phyloP scores from a whole-genome alignment of 2,888 invertebrate species.

The Electrophaes corylata region DNA sequence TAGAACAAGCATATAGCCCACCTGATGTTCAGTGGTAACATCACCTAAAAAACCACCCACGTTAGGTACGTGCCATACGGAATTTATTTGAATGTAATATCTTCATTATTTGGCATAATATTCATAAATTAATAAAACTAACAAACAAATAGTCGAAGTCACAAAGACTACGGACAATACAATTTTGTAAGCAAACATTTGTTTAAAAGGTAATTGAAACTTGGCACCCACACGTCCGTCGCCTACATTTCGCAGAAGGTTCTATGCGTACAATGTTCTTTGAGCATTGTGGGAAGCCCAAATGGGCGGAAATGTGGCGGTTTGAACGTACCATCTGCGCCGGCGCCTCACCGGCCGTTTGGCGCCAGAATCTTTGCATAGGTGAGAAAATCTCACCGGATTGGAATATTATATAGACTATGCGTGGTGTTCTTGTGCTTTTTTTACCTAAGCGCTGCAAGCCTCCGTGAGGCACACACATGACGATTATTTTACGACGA shows the following conservation, averaged over 20 bases:
- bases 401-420: conserved; percentile 44
- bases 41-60: too few species aligned
- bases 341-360: conserved; percentile 65
- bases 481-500: too few species aligned
- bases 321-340: conserved; percentile 58
- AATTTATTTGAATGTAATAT: neutral
- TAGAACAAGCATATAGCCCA: too few species aligned
- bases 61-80: too few species aligned
- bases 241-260: conserved; percentile 75
- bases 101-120: neutral
- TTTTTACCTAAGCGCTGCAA: conserved; percentile 40
- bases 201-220: conserved; percentile 68
- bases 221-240: conserved; percentile 61
- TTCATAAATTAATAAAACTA: neutral
- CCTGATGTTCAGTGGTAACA: too few species aligned
- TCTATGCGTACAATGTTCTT: conserved; percentile 39
- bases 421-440: neutral
- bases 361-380: conserved; percentile 65
- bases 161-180: neutral
- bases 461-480: conserved; percentile 19
- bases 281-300: conserved; percentile 74
- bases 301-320: conserved; percentile 71
- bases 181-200: conserved; percentile 45
- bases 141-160: neutral
- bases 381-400: conserved; percentile 76